phyloP scores from a whole-genome alignment of 2,113 vertebrate species.

The Shinisaurus crocodilurus region DNA sequence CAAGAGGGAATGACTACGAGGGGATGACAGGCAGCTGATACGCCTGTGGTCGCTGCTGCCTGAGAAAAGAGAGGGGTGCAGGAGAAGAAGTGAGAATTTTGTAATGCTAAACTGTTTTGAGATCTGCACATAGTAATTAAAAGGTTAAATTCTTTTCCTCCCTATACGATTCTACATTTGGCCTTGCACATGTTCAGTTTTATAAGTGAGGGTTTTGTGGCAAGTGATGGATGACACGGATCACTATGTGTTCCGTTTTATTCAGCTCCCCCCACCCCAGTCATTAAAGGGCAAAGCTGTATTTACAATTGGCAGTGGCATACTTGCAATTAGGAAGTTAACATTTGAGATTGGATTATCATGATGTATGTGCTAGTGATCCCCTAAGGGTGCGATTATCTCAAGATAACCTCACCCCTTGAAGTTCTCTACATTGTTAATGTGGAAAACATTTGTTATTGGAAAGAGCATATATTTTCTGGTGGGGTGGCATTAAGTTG shows the following conservation, averaged over 20 bases:
- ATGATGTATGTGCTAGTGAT: slow-evolving; percentile 66
- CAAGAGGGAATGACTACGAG: neutral
- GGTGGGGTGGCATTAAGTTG: slow-evolving; percentile 65
- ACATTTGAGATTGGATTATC: slow-evolving; percentile 67
- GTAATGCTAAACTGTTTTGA: neutral
- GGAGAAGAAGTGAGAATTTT: neutral
- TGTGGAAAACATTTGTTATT: slow-evolving; percentile 72
- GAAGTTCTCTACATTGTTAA: slow-evolving; percentile 58
- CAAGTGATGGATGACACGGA: neutral
- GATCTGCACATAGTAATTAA: neutral
- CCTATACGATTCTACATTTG: neutral
- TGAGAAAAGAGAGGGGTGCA: too few relatives aligned
- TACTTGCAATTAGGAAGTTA: slow-evolving; percentile 65
- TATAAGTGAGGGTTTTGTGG: slow-evolving; percentile 37
- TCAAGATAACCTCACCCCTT: slow-evolving; percentile 70
- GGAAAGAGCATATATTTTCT: slow-evolving; percentile 68
- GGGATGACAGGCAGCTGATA: too few relatives aligned
- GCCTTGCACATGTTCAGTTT: slow-evolving; percentile 5
- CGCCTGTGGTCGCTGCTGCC: too few relatives aligned
- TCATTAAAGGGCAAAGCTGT: slow-evolving; percentile 35
- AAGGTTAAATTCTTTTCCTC: neutral
- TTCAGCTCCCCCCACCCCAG: slow-evolving; percentile 10
- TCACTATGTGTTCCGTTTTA: slow-evolving; percentile 55
- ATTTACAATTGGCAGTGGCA: slow-evolving; percentile 54
- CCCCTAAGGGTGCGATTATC: slow-evolving; percentile 64